These are phyloP conservation scores for Torymus aiolomorphi DNA, from an alignment of 2,888 invertebrate species.

Conservation along the genomic window DNA sequence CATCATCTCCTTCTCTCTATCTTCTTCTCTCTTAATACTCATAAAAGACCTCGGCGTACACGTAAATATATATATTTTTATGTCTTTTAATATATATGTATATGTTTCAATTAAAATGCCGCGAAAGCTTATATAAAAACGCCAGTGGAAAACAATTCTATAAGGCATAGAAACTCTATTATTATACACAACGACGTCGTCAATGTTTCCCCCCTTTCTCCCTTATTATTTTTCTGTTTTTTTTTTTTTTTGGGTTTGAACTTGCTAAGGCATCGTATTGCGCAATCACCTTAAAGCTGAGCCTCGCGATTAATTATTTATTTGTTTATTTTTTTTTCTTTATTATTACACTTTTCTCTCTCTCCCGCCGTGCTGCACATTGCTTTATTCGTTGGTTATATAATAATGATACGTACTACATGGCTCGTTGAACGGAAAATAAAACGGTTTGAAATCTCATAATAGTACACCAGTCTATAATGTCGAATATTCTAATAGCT, in stretches of 20 bases:
- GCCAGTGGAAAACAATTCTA: constrained; percentile 13
- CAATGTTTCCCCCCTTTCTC: neutral
- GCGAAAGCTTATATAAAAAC: constrained; percentile 43
- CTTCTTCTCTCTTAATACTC: neutral
- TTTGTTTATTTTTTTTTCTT: too few species aligned
- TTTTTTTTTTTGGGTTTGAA: constrained; percentile 1
- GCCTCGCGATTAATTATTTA: constrained; percentile 4
- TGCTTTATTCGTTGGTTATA: too few species aligned
- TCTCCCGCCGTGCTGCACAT: too few species aligned
- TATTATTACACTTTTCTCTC: too few species aligned
- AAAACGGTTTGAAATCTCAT: too few species aligned
- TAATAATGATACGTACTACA: too few species aligned
- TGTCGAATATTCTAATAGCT: too few species aligned
- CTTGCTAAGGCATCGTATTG: constrained; percentile 39
- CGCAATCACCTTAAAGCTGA: constrained; percentile 32
- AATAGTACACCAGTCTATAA: too few species aligned
- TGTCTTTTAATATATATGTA: neutral
- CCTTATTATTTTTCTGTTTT: too few species aligned
- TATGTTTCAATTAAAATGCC: constrained; percentile 20
- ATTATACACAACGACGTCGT: neutral
- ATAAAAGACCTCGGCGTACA: neutral
- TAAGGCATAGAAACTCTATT: constrained; percentile 27
- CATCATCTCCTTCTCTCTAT: neutral
- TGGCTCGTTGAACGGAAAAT: too few species aligned
- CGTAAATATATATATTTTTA: neutral